Percentiles rank a stretch among this genome's conserved stretches.
phyloP scores from a whole-genome alignment of 2,888 invertebrate genomes.

The Trachelus iudaicus region DNA sequence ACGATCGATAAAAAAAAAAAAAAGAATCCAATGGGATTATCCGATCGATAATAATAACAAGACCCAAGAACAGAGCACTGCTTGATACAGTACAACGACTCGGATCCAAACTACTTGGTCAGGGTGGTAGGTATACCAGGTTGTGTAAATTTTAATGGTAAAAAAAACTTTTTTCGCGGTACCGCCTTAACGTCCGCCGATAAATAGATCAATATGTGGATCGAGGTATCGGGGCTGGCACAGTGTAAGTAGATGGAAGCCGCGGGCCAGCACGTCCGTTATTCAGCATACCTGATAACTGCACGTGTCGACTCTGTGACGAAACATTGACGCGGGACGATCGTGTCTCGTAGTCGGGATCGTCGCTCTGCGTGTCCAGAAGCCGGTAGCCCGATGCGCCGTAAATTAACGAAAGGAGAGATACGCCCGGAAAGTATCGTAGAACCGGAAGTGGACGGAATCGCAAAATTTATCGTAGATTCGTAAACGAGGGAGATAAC shows the following conservation, averaged over 20 bases:
- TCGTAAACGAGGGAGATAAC: neutral
- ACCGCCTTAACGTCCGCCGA: neutral
- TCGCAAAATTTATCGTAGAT: neutral
- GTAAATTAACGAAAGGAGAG: neutral
- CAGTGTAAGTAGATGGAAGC: conserved; percentile 6
- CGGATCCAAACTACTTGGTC: neutral
- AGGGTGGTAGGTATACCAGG: neutral
- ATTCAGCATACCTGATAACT: conserved; percentile 21
- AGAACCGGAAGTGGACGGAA: no score
- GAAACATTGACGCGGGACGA: conserved; percentile 9
- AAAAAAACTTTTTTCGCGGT: neutral
- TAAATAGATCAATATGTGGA: neutral
- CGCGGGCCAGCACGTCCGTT: conserved; percentile 20
- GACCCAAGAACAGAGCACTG: neutral
- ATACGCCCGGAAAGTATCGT: no score
- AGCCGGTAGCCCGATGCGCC: neutral
- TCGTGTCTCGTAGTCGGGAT: neutral
- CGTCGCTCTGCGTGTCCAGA: neutral
- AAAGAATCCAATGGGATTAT: neutral
- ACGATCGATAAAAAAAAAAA: neutral
- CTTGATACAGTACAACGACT: neutral
- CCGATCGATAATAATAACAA: neutral
- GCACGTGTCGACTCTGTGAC: conserved; percentile 19
- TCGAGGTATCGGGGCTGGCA: neutral
- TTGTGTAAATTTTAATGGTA: neutral